Evolutionary conservation across 2,888 invertebrate species (phyloP).

Genomic region (Philopedon plagiatum): DNA sequence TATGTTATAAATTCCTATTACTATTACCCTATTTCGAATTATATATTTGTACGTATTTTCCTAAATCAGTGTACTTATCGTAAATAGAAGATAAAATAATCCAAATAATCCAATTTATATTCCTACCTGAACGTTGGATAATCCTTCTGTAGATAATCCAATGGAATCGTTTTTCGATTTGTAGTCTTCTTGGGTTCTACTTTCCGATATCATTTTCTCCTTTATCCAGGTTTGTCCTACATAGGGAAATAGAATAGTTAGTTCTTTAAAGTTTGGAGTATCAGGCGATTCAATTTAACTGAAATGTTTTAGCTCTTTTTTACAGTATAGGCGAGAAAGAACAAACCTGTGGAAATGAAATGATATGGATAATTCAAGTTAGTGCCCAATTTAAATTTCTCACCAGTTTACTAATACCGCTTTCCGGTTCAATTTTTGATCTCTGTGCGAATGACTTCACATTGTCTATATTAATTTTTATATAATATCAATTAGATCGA

Average conservation of each 20-base stretch:
- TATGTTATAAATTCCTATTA: too few relatives aligned
- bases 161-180: conserved; percentile 38
- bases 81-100: conserved; percentile 17
- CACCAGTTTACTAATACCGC: too few relatives aligned
- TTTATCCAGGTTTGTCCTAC: conserved; percentile 34
- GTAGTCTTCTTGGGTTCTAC: conserved; percentile 29
- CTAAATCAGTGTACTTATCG: not conserved
- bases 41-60: not conserved
- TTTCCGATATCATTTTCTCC: conserved; percentile 26
- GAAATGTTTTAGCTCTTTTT: not conserved
- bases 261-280: not conserved
- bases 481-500: too few relatives aligned
- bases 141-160: conserved; percentile 25
- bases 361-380: too few relatives aligned
- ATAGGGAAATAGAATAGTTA: conserved; percentile 23
- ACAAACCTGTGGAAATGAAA: too few relatives aligned
- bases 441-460: too few relatives aligned
- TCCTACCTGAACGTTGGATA: conserved; percentile 43
- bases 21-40: not conserved
- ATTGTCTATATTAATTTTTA: too few relatives aligned
- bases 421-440: too few relatives aligned
- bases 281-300: not conserved
- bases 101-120: conserved; percentile 34
- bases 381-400: too few relatives aligned
- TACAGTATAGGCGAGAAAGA: too few relatives aligned